These are phyloP conservation scores for Argyresthia albistria DNA, from an alignment of 2,888 invertebrate species.

Conservation along the genomic window DNA sequence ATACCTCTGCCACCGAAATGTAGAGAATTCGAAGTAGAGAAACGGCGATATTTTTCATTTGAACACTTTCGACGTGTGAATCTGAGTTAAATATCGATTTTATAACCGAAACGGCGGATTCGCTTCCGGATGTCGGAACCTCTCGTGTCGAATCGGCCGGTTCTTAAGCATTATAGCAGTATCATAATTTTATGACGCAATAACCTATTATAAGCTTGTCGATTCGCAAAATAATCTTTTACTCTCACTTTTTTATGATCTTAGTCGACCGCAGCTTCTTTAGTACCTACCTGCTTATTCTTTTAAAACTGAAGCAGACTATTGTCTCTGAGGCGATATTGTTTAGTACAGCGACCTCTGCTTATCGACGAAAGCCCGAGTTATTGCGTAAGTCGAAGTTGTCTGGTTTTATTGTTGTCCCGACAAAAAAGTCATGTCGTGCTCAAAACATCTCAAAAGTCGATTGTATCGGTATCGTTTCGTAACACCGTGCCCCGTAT, in stretches of 20 bases:
- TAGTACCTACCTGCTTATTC: not conserved
- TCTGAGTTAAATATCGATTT: not conserved
- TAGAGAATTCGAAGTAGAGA: not conserved
- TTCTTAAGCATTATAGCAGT: conserved; percentile 1
- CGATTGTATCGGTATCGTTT: conserved; percentile 47
- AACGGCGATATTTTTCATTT: not conserved
- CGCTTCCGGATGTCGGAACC: conserved; percentile 16
- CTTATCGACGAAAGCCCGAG: conserved; percentile 31
- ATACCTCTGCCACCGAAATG: too few species aligned
- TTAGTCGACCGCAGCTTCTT: not conserved
- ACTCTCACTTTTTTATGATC: conserved; percentile 5
- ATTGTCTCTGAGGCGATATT: conserved; percentile 1
- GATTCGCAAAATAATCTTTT: not conserved
- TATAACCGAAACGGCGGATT: conserved; percentile 9
- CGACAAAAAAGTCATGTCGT: conserved; percentile 34
- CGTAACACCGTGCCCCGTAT: conserved; percentile 46
- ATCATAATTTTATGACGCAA: conserved; percentile 5
- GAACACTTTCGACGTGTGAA: not conserved
- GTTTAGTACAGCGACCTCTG: not conserved
- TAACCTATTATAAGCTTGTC: conserved; percentile 2
- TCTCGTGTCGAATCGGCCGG: not conserved
- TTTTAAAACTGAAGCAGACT: not conserved
- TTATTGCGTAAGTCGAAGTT: conserved; percentile 39
- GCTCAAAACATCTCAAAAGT: conserved; percentile 48
- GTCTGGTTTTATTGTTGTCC: conserved; percentile 30